Conservation (phyloP, 2,113 vertebrate species). For the Vulpes vulpes region DNA sequence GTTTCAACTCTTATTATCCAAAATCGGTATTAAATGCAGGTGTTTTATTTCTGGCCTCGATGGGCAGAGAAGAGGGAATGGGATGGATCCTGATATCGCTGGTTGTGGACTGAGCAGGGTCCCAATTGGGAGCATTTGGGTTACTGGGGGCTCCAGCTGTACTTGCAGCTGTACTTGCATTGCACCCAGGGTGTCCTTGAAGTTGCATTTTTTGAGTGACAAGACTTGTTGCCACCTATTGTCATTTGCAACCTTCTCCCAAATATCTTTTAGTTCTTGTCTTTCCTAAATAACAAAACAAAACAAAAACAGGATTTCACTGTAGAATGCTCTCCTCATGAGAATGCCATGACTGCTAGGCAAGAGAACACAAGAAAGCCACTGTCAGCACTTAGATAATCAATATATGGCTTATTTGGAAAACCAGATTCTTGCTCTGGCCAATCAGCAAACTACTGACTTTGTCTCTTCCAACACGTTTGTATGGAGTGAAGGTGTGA, state of each 20-base stretch:
- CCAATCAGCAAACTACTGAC: not conserved
- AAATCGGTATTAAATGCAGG: not conserved
- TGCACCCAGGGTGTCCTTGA: not conserved
- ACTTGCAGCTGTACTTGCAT: no score
- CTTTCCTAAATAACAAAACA: not conserved
- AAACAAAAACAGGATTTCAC: not conserved
- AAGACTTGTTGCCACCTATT: not conserved
- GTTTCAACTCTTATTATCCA: not conserved
- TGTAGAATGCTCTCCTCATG: not conserved
- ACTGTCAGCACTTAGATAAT: not conserved
- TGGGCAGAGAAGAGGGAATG: not conserved
- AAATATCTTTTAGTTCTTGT: not conserved
- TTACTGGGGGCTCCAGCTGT: rapidly evolving
- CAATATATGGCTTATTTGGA: not conserved
- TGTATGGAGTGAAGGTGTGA: not conserved
- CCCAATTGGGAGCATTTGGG: not conserved
- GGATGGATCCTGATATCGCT: not conserved
- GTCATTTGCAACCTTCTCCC: not conserved
- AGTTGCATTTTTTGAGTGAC: not conserved
- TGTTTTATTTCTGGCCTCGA: not conserved
- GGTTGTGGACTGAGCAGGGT: not conserved
- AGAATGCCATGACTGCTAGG: not conserved
- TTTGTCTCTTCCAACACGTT: not conserved
- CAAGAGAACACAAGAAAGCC: not conserved
- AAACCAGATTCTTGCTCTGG: not conserved